These are phyloP conservation scores for Siderastrea radians DNA, from an alignment of 92 coral and sea anemone genomes.

Conservation along the genomic window DNA sequence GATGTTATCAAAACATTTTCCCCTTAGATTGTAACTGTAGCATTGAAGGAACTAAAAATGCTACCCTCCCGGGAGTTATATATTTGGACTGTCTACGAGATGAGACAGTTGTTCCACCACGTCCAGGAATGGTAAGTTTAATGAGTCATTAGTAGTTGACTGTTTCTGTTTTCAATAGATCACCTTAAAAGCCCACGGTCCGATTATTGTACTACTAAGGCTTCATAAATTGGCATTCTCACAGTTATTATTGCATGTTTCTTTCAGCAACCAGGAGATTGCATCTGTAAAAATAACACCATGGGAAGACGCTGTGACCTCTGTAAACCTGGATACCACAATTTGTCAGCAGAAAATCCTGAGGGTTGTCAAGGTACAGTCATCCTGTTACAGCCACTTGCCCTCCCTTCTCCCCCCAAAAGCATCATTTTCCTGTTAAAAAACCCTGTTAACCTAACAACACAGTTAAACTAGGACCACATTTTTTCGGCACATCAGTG, in stretches of 20 bases:
- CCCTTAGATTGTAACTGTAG: conserved; percentile 81
- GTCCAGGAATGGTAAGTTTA: conserved; percentile 49
- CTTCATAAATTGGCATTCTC: no score
- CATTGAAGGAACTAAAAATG: conserved; percentile 74
- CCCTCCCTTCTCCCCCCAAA: no score
- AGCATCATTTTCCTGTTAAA: no score
- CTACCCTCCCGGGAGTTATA: conserved; percentile 77
- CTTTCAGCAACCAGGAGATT: conserved; percentile 78
- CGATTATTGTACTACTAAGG: no score
- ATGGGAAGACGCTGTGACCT: conserved; percentile 83
- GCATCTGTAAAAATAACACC: conserved; percentile 90
- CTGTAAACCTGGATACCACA: conserved; percentile 89
- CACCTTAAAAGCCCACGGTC: no score
- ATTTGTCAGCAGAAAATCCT: conserved; percentile 86
- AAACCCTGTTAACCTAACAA: no score
- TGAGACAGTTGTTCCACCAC: conserved; percentile 29
- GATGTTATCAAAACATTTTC: not conserved
- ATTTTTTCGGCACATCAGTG: no score
- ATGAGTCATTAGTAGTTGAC: not conserved
- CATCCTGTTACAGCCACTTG: not conserved
- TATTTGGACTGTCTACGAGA: conserved; percentile 86
- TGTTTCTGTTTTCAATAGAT: not conserved
- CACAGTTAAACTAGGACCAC: no score
- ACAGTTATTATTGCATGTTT: no score
- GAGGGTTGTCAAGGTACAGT: conserved; percentile 93